A percentile compares a stretch with the other conserved stretches of the same genome.
phyloP scores from a whole-genome alignment of 1,140 invertebrate species.

The Drosophila takahashii region DNA sequence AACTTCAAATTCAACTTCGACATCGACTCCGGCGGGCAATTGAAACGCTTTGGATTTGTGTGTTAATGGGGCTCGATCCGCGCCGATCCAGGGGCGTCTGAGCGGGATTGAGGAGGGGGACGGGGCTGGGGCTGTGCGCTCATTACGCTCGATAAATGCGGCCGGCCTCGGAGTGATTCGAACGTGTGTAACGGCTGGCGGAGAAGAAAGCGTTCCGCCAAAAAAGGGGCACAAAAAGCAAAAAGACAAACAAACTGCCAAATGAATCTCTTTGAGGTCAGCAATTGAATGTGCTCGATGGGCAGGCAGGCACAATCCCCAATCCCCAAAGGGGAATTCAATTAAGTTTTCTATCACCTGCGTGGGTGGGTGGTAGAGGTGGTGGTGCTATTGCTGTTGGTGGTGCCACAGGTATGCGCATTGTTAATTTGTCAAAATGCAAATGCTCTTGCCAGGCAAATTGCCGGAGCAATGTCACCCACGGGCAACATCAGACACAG shows the following conservation, averaged over 20 bases:
- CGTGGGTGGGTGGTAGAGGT: slow-evolving; percentile 13
- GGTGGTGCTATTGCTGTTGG: not conserved
- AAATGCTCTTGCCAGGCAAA: slow-evolving; percentile 28
- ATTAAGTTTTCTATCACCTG: slow-evolving; percentile 39
- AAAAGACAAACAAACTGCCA: slow-evolving; percentile 27
- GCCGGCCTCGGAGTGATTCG: slow-evolving; percentile 44
- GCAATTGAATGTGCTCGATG: slow-evolving; percentile 46
- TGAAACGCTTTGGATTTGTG: slow-evolving; percentile 52
- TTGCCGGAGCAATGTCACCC: slow-evolving; percentile 10
- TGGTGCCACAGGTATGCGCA: slow-evolving; percentile 29
- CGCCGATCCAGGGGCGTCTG: not conserved
- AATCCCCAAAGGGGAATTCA: slow-evolving; percentile 21
- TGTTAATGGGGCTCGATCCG: slow-evolving; percentile 46
- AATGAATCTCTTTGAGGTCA: slow-evolving; percentile 65
- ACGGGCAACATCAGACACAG: slow-evolving; percentile 4
- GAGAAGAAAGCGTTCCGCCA: slow-evolving; percentile 69
- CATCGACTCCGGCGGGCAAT: slow-evolving; percentile 15
- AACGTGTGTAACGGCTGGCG: slow-evolving; percentile 42
- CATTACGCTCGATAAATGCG: slow-evolving; percentile 69
- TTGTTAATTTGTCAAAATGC: slow-evolving; percentile 50
- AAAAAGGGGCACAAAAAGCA: slow-evolving; percentile 31
- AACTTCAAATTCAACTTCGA: slow-evolving; percentile 6
- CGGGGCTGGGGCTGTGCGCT: slow-evolving; percentile 11
- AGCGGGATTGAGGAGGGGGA: not conserved
- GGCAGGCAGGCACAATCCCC: not conserved